Base-by-base conservation (phyloP, 2,888 invertebrate genomes). In the Synergus itoensis region DNA sequence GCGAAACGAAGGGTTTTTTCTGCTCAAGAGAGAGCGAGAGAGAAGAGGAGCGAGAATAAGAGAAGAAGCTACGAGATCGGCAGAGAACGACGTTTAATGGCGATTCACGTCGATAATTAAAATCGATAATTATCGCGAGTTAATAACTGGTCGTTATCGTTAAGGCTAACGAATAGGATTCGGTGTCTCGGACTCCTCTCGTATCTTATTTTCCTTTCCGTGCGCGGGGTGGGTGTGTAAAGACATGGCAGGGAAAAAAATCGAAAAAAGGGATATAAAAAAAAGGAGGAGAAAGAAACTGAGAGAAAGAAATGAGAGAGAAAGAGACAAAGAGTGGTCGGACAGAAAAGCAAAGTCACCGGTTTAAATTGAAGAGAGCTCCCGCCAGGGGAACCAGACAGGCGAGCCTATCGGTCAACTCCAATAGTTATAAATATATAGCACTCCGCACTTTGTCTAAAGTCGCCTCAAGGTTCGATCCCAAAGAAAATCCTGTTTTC, bases 81-180 rank as follows among this genome's bases (percentile, higher is more conserved):
- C 79, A 77, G 64, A 65, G 67, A 36, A 73, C 81, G 79, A 76
- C 78, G 82, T 81, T 82, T 82, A 82, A 84, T 84, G 82, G 84
- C 82, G 81, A 84, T 82, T 84, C 84, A 84, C 82, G 87, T 88
- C 88, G 90, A 90, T 90, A 89, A 90, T 91, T 90, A 90, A 91
- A 90, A 90, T 90, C 89, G 90, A 90, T 91, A 90, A 90, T 91
- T 90, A 90, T 90, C 90, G 86, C 81, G 86, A 86, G 87, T 89
- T 89, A 90, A 91, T 91, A 90, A 90, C 89, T 89, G 88, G 89
- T 91, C 89, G 90, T 91, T 91, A 90, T 90, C 89, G 88, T 89
- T 86, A 88, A 87, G 86, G 83, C 86, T 86, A 88, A 87, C 87
- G 86, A 86, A 87, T 85, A 87, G 83, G 80, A 81, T 84, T 83